Base-by-base conservation (phyloP, 2,797 vertebrate genomes). In the Podarcis siculus region DNA sequence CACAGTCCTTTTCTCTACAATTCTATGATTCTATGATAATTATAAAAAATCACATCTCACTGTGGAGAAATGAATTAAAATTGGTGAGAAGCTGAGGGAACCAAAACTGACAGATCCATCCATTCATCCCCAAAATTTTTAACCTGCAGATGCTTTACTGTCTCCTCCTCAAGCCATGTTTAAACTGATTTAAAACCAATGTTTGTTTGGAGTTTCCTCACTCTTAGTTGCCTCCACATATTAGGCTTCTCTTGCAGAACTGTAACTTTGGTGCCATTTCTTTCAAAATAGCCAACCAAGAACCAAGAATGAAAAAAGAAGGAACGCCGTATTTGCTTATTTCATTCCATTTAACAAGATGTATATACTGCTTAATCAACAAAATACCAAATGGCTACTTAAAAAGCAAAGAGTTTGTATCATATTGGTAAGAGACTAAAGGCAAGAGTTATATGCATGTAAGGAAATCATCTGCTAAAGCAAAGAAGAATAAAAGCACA, bases 181-280 rank as follows among this genome's bases (percentile, higher is more conserved):
- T 49, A 79, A 32, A 79, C 30, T 79, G 10, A 27, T 49, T n/a
- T 30, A 55, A 79, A 55, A 55, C 10, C 77, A 79, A 32, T 9
- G 7, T 32, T 35, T 5, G 49, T 13, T 35, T 80, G 21, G 17
- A 58, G n/a, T 37, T 19, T 25, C 32, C 10, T 9, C 49, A 15
- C 13, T 15, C 61, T 76, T n/a, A 17, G 27, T 78, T 78, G 27
- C 21, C 73, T 82, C 37, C 27, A 69, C 42, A 27, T 82, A 67
- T 15, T 25, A 27, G 17, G 45, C 25, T 3, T 12, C 77, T 91
- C 85, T 66, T 91, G 79, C 89, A 49, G 78, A 90, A 72, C 42
- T 89, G 73, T 32, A 71, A 61, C 49, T 66, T 58, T 79, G 39
- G 85, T 35, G 10, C 15, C 66, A 35, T 73, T 64, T 64, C 61